Conservation (phyloP, 2,888 invertebrate species). For the Cryptus viduatorius region DNA sequence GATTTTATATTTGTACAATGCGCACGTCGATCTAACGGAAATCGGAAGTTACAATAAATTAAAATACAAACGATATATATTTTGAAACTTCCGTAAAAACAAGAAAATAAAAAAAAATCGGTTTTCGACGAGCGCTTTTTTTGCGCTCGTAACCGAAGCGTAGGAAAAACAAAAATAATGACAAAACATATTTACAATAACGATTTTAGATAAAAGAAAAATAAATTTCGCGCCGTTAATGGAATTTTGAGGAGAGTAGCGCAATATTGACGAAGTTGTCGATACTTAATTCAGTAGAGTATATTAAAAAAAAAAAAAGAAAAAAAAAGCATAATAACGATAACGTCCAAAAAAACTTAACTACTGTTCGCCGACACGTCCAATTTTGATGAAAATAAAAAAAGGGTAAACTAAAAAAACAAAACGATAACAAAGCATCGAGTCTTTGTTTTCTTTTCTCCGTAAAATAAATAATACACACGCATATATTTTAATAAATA, state of each 20-base stretch:
- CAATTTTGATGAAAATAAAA: slow-evolving; percentile 17
- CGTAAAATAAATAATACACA: slow-evolving; percentile 43
- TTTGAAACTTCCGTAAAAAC: slow-evolving; percentile 36
- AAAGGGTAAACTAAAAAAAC: slow-evolving; percentile 29
- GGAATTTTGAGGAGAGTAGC: slow-evolving; percentile 38
- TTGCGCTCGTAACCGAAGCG: slow-evolving; percentile 6
- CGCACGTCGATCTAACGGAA: slow-evolving; percentile 11
- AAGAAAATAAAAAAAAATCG: slow-evolving; percentile 18
- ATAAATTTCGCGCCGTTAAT: slow-evolving; percentile 20
- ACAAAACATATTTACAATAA: slow-evolving; percentile 52
- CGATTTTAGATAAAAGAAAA: slow-evolving; percentile 35
- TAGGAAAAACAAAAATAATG: slow-evolving; percentile 31
- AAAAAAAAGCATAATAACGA: slow-evolving; percentile 51
- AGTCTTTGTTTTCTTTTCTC: slow-evolving; percentile 42
- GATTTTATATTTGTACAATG: slow-evolving; percentile 47
- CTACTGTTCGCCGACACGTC: slow-evolving; percentile 22
- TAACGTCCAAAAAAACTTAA: slow-evolving; percentile 56
- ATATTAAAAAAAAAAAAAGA: slow-evolving; percentile 28
- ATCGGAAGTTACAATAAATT: background rate
- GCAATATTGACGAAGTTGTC: slow-evolving; percentile 40
- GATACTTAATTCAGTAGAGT: slow-evolving; percentile 4
- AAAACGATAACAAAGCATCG: background rate
- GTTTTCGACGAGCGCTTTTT: slow-evolving; percentile 18
- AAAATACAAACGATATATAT: slow-evolving; percentile 52
- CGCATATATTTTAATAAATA: slow-evolving; percentile 63